phyloP scores from a whole-genome alignment of 2,113 vertebrate genomes.

The Platichthys stellatus region DNA sequence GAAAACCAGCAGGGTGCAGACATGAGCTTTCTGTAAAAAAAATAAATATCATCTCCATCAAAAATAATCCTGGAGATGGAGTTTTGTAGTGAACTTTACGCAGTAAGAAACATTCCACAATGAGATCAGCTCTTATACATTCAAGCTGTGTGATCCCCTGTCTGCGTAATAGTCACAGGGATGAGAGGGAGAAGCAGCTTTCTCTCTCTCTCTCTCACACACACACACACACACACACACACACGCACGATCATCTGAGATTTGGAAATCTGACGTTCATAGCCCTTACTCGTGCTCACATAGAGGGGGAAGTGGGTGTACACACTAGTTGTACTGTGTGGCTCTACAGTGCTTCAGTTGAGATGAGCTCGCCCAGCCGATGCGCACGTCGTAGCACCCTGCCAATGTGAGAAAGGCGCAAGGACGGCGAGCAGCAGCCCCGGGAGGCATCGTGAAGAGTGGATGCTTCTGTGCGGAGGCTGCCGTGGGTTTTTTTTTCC shows the following conservation, averaged over 20 bases:
- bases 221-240: background rate
- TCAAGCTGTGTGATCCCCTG: background rate
- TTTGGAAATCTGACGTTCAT: constrained; percentile 63
- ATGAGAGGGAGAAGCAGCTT: constrained; percentile 7
- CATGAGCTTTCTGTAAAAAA: constrained; percentile 84
- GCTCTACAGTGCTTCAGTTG: constrained; percentile 61
- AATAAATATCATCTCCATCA: constrained; percentile 34
- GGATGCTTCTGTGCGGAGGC: constrained; percentile 68
- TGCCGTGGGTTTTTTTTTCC: constrained; percentile 30
- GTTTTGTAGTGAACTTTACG: constrained; percentile 53
- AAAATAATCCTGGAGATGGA: constrained; percentile 52
- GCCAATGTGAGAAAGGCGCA: constrained; percentile 72
- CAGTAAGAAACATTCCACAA: constrained; percentile 6
- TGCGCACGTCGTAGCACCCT: constrained; percentile 72
- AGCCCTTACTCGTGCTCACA: constrained; percentile 57
- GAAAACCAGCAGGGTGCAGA: constrained; percentile 93
- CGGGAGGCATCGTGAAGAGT: constrained; percentile 62
- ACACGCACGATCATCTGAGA: constrained; percentile 19
- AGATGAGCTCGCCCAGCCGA: constrained; percentile 79
- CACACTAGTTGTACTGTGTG: constrained; percentile 65
- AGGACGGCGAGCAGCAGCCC: constrained; percentile 66
- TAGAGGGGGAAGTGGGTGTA: constrained; percentile 66
- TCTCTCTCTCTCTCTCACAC: background rate
- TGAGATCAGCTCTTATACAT: background rate
- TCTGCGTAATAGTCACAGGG: background rate